Evolutionary conservation across 2,113 vertebrate genomes (phyloP), one percentile per base, ranked within the genome.

Genomic region (Rhabdomys dilectus): DNA sequence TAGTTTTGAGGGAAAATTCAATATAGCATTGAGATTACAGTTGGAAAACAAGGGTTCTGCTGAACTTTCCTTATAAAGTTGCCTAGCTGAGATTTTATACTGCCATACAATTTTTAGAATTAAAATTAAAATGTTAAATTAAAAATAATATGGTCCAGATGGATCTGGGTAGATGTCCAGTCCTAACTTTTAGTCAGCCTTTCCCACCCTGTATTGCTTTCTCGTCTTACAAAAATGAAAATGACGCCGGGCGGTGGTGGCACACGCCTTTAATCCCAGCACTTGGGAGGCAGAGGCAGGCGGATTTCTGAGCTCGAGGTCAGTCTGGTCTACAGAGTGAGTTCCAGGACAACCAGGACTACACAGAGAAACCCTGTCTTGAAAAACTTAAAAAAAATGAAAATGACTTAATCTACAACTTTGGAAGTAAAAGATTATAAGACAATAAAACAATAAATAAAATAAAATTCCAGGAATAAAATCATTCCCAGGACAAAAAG

Each of bases 1-100:
- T 97, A 88, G 31, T 97, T 97, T 89, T 78, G 51, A 60, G 96
- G 91, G 68, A 93, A 56, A 72, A 92, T 60, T 89, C 93, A 94
- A 70, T 86, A 68, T 15, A 91, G 31, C 72, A 70, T 29, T 93
- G 72, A 76, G 76, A 96, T 88, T 94, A 86, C 24, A 77, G 24
- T 58, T 91, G 21, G 64, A 93, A 97, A 31, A 39, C 85, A 56
- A 70, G 34, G 42, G 77, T 92, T 95, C 58, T 88, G n/a, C 45
- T 93, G 94, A 93, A 60, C 70, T 53, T 48, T 62, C 90, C 66
- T 87, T 95, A 77, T 68, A 21, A 58, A 73, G n/a, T 92, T 39
- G 45, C 66, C 64, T 93, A 56, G 21, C n/a, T 66, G 72, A 85
- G 42, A 53, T 84, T 85, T 94, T 56, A 62, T 39, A 26, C 53